Conservation (phyloP, 2,113 vertebrate genomes). For the Neogale vison region DNA sequence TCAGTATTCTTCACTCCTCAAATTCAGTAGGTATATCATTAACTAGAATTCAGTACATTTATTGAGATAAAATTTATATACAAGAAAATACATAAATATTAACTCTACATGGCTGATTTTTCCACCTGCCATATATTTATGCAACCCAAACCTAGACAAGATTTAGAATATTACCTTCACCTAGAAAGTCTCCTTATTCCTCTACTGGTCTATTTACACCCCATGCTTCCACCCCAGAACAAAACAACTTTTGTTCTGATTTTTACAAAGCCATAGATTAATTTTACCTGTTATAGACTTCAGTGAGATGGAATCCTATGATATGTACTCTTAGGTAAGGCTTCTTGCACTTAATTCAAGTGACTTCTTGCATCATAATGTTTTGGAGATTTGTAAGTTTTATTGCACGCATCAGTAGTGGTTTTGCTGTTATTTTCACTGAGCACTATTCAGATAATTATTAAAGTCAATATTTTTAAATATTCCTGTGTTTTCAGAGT, state of each 20-base stretch:
- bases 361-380: neutral
- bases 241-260: neutral
- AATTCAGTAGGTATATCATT: neutral
- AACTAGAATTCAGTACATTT: neutral
- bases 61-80: neutral
- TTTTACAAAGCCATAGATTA: neutral
- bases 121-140: neutral
- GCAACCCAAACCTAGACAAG: neutral
- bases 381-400: neutral
- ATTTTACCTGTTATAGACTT: neutral
- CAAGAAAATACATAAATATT: neutral
- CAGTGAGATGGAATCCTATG: neutral
- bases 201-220: neutral
- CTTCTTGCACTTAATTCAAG: neutral
- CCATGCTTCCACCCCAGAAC: neutral
- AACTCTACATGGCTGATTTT: neutral
- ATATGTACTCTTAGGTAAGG: neutral
- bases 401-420: neutral
- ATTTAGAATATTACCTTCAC: slow-evolving; percentile 5
- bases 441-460: neutral
- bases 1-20: neutral
- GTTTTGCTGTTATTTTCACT: neutral
- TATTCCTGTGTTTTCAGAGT: neutral
- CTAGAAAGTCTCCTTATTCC: neutral
- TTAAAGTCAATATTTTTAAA: neutral